Conservation (phyloP, 2,113 vertebrate species). For the Rallus limicola region DNA sequence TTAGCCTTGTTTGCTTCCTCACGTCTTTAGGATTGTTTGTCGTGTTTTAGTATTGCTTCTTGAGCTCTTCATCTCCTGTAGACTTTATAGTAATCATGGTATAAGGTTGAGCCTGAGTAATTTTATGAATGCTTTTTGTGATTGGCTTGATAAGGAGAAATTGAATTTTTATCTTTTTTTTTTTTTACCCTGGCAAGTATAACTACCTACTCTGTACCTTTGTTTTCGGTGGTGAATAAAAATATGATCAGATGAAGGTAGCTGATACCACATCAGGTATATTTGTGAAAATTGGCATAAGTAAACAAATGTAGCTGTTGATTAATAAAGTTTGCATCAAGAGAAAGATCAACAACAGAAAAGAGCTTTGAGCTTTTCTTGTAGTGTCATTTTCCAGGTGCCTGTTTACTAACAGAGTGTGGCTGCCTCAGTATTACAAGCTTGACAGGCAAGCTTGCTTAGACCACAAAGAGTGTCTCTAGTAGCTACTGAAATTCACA, state of each 20-base stretch:
- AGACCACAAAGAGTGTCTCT: neutral
- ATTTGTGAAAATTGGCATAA: neutral
- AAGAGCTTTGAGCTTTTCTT: neutral
- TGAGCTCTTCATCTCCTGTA: neutral
- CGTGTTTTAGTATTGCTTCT: neutral
- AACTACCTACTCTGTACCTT: neutral
- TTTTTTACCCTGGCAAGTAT: neutral
- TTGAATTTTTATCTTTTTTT: neutral
- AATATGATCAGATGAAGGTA: neutral
- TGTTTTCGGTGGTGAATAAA: neutral
- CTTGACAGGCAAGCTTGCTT: neutral
- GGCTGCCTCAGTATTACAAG: neutral
- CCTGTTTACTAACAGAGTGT: neutral
- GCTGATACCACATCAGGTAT: too few relatives aligned
- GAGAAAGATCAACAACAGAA: neutral
- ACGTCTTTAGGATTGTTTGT: neutral
- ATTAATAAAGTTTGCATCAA: neutral
- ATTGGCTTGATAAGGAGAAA: neutral
- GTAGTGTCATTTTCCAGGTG: neutral
- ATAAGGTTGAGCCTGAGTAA: neutral
- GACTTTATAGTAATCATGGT: fast-evolving
- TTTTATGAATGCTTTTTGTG: neutral
- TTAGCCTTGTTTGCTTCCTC: neutral
- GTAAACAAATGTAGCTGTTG: neutral
- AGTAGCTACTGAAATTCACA: neutral